Conservation (phyloP, 1,140 invertebrate genomes). For the Charaxes varanes region DNA sequence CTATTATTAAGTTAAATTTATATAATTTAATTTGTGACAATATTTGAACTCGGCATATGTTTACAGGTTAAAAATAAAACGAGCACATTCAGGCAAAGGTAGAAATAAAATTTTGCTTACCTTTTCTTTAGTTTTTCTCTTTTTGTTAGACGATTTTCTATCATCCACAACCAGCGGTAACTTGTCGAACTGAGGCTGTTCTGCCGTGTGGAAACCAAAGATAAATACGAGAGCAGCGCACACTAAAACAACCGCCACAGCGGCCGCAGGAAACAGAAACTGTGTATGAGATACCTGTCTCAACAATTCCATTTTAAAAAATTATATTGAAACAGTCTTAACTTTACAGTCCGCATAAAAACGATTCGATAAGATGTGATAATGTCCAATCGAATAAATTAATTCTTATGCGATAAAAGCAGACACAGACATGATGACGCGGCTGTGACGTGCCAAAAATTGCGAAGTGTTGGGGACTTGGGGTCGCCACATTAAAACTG, state of each 20-base stretch:
- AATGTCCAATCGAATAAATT: slow-evolving; percentile 67
- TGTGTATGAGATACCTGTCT: slow-evolving; percentile 74
- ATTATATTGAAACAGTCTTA: slow-evolving; percentile 41
- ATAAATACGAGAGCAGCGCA: slow-evolving; percentile 80
- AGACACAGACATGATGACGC: slow-evolving; percentile 77
- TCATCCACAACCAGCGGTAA: slow-evolving; percentile 76
- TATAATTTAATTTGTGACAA: too few species aligned
- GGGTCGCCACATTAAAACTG: slow-evolving; percentile 30
- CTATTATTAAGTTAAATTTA: too few species aligned
- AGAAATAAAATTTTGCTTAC: slow-evolving; percentile 63
- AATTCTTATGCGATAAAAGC: slow-evolving; percentile 67
- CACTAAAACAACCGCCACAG: slow-evolving; percentile 79
- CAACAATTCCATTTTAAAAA: slow-evolving; percentile 74
- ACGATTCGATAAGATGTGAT: slow-evolving; percentile 62
- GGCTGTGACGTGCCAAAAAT: slow-evolving; percentile 76
- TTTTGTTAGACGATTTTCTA: slow-evolving; percentile 78
- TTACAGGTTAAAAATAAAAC: slow-evolving; percentile 69
- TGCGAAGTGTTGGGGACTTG: slow-evolving; percentile 33
- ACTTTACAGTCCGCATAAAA: slow-evolving; percentile 63
- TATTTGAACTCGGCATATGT: slow-evolving; percentile 37
- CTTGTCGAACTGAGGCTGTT: slow-evolving; percentile 83
- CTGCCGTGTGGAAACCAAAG: slow-evolving; percentile 82
- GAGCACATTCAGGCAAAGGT: slow-evolving; percentile 34
- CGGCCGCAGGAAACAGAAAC: slow-evolving; percentile 76
- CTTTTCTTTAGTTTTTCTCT: slow-evolving; percentile 83